Evolutionary conservation across 2,797 vertebrate genomes (phyloP).

Genomic region (Mionectes olivaceus): DNA sequence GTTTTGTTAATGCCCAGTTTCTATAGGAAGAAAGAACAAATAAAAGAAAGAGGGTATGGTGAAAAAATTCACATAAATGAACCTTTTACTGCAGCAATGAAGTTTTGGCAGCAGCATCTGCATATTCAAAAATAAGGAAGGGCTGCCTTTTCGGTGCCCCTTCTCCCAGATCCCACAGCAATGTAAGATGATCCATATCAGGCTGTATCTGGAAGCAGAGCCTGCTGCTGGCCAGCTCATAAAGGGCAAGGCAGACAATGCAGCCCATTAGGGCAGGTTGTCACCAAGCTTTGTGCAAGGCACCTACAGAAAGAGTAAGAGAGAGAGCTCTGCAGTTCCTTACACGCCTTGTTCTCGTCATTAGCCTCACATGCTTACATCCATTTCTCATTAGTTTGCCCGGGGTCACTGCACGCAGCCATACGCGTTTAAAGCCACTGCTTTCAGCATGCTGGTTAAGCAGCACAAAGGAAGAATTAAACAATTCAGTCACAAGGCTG

Average conservation of each 20-base stretch:
- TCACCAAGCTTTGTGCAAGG: constrained; percentile 4
- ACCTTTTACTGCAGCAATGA: background rate
- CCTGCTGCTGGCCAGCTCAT: background rate
- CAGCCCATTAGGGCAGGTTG: background rate
- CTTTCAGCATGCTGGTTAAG: constrained; percentile 37
- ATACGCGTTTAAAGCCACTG: background rate
- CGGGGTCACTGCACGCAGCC: constrained; percentile 48
- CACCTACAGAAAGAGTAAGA: background rate
- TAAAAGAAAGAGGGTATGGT: background rate
- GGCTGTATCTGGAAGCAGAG: background rate
- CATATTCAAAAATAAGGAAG: background rate
- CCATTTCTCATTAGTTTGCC: constrained; percentile 28
- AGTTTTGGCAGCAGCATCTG: background rate
- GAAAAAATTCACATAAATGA: background rate
- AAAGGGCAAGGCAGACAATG: background rate
- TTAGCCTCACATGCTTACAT: constrained; percentile 37
- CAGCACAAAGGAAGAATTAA: constrained; percentile 62
- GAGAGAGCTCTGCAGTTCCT: background rate
- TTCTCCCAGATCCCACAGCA: background rate
- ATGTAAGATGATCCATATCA: rapidly evolving
- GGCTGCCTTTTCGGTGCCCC: background rate
- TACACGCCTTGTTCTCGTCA: background rate
- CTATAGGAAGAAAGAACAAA: constrained; percentile 73
- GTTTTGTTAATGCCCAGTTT: constrained; percentile 93
- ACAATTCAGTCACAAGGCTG: constrained; percentile 68